A percentile compares a stretch with the other conserved stretches of the same genome.
Conservation (phyloP, 2,113 vertebrate species). For the Triplophysa dalaica region DNA sequence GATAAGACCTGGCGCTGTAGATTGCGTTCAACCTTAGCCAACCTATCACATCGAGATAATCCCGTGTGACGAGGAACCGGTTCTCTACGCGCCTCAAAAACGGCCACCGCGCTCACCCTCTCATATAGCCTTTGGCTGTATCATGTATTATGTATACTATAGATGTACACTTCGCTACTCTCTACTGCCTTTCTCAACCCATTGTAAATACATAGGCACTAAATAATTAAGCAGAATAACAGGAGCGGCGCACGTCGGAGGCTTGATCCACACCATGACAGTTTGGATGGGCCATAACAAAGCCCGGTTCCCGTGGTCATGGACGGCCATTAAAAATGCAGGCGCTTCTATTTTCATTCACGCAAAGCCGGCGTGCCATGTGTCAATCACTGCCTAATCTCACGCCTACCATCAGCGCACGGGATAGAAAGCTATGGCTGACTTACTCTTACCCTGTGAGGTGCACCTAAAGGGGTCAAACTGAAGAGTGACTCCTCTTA, state of each 20-base stretch:
- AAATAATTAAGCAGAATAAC: slow-evolving; percentile 58
- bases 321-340: slow-evolving; percentile 61
- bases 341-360: slow-evolving; percentile 45
- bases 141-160: slow-evolving; percentile 37
- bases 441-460: slow-evolving; percentile 26
- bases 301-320: slow-evolving; percentile 42
- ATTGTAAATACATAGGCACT: slow-evolving; percentile 52
- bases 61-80: not conserved
- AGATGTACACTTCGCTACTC: slow-evolving; percentile 17
- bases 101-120: not conserved
- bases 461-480: slow-evolving; percentile 41
- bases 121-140: not conserved
- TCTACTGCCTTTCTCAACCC: slow-evolving; percentile 37
- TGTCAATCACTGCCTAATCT: slow-evolving; percentile 40
- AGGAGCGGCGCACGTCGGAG: slow-evolving; percentile 39
- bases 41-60: slow-evolving; percentile 7
- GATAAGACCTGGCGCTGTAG: slow-evolving; percentile 21
- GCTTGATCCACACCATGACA: slow-evolving; percentile 48
- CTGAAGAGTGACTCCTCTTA: slow-evolving; percentile 44
- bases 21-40: slow-evolving; percentile 30
- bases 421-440: slow-evolving; percentile 30
- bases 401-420: slow-evolving; percentile 20
- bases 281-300: slow-evolving; percentile 55
- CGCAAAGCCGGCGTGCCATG: slow-evolving; percentile 14
- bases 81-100: not conserved